Percentiles rank a stretch among this genome's conserved stretches.
Evolutionary conservation across 2,888 invertebrate genomes (phyloP).

Genomic region (Thereva unica): DNA sequence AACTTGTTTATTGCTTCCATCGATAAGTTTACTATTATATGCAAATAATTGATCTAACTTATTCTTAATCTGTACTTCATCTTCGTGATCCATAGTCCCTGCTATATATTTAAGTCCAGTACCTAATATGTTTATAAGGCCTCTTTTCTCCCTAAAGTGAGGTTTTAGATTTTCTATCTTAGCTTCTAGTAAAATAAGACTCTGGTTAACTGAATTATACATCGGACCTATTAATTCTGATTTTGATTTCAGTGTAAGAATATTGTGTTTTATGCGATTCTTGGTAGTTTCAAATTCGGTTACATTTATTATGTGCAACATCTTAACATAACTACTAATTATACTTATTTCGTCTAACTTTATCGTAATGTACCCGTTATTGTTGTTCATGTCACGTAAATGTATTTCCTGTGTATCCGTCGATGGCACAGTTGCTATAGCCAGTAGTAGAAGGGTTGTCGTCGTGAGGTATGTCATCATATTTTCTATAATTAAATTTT

Average conservation of each 20-base stretch:
- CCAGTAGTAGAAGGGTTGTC: neutral
- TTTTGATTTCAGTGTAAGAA: neutral
- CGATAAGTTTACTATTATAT: conserved; percentile 4
- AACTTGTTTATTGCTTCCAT: conserved; percentile 14
- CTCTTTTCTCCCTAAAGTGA: conserved; percentile 22
- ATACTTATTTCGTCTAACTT: neutral
- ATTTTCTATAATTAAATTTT: too few species aligned
- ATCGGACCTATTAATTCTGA: conserved; percentile 3
- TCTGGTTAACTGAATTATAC: conserved; percentile 2
- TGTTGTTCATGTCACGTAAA: conserved; percentile 2
- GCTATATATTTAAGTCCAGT: conserved; percentile 31
- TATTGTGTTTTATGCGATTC: conserved; percentile 1
- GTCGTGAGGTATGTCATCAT: too few species aligned
- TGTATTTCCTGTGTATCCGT: conserved; percentile 1
- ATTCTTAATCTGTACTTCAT: conserved; percentile 8
- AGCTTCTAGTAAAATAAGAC: conserved; percentile 1
- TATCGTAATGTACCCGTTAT: conserved; percentile 11
- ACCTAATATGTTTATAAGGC: conserved; percentile 23
- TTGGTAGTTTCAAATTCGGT: conserved; percentile 10
- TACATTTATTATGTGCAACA: neutral
- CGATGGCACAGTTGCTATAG: neutral
- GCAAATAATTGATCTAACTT: neutral
- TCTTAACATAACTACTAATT: neutral
- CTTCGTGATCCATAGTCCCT: conserved; percentile 16
- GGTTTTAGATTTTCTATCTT: conserved; percentile 15